Evolutionary conservation across 1,140 invertebrate genomes (phyloP), one percentile per base, ranked within the genome.

Genomic region (Drosophila pectinifera): DNA sequence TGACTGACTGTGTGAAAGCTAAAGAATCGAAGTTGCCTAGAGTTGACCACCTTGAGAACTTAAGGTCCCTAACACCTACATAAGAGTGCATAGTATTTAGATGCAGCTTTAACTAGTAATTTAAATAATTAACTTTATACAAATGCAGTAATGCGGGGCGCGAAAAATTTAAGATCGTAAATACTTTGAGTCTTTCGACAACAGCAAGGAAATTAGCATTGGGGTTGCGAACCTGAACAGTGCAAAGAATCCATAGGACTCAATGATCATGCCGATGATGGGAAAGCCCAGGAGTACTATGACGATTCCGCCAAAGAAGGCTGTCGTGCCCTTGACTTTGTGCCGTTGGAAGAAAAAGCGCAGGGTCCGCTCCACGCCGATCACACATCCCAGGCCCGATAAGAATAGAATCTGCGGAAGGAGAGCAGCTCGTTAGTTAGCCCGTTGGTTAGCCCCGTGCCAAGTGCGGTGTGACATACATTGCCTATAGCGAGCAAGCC

Each of bases 291-390:
- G 90, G n/a, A 99, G 93, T 22, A 99, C 98, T 54, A 99, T 94
- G 5, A 96, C 92, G 77, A 99, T 98, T 7, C 99, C 99, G 18
- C 98, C 97, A 91, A 99, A 97, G 93, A 99, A 99, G 13, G 97
- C 95, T 8, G 95, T 92, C 8, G 97, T 97, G 1, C 96, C 98
- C 94, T 97, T 98, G 5, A 98, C 92, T 95, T 99, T 99, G 92
- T 99, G 98, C 61, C 95, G 93, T 94, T 99, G 98, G 93, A 99
- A 99, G 93, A 99, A 99, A 92, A 99, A 99, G 90, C 96, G 95
- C 80, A 99, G 96, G 26, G 98, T 99, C 92, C 98, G 94, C 93
- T 98, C 96, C 38, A 99, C 93, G 2, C 99, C 99, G 89, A 99
- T 99, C 2, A 99, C 97, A 93, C 98, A 98, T 42, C 96, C 97